Percentiles rank a stretch among this genome's conserved stretches.
These are phyloP conservation scores for Oplegnathus fasciatus DNA, from an alignment of 2,113 vertebrate genomes.

Conservation along the genomic window DNA sequence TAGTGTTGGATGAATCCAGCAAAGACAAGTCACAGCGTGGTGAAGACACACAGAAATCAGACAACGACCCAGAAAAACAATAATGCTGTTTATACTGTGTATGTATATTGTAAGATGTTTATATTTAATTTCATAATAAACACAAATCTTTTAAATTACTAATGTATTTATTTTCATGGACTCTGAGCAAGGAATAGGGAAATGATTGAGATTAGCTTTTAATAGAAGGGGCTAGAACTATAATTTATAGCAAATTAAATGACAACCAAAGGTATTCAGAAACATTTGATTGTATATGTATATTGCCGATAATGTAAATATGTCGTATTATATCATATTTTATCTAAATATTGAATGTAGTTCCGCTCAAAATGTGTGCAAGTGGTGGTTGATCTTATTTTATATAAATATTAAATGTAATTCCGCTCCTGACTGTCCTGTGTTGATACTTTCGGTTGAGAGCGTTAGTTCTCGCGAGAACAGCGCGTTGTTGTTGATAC, in stretches of 20 bases:
- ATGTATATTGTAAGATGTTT: conserved; percentile 14
- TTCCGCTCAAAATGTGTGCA: neutral
- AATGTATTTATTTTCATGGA: neutral
- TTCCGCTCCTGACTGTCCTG: neutral
- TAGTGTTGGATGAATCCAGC: conserved; percentile 80
- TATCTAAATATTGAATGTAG: neutral
- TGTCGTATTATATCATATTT: neutral
- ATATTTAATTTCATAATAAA: conserved; percentile 53
- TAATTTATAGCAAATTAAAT: neutral
- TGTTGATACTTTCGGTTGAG: too few relatives aligned
- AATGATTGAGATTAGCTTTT: neutral
- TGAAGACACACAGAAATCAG: conserved; percentile 44
- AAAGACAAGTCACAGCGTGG: conserved; percentile 39
- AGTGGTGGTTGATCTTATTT: too few relatives aligned
- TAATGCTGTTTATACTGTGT: conserved; percentile 35
- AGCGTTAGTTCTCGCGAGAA: conserved; percentile 56
- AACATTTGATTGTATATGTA: neutral
- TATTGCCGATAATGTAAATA: neutral
- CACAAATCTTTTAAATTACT: neutral
- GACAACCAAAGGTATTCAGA: neutral
- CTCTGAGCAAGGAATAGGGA: neutral
- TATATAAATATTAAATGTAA: neutral
- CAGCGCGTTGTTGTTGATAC: neutral
- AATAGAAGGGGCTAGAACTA: neutral
- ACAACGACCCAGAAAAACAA: conserved; percentile 51